Base-by-base conservation (phyloP, 1,140 invertebrate species). In the Watersipora subatra region DNA sequence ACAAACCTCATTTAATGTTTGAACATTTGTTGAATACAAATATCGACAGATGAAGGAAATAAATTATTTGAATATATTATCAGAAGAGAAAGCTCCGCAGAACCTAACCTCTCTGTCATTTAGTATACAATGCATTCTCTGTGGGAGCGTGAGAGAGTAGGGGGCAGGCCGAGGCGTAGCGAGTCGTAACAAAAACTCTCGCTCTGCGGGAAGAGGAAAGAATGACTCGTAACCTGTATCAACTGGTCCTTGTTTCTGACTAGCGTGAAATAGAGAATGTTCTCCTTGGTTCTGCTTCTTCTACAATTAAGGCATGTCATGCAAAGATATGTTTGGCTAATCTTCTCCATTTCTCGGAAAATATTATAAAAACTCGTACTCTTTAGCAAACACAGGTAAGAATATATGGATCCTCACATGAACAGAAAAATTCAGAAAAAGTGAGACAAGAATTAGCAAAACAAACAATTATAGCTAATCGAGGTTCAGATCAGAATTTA, bases 61-160 rank as follows among this genome's bases (percentile, higher is more conserved):
- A 46, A 12, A 46, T 77, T 68, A 79, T 69, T 76, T 73, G 67
- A 88, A 89, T 30, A 84, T 83, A 1, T 84, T 86, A 71, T 89
- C 88, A 68, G 87, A 84, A 3, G 86, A 85, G 71, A 89, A 89
- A 46, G 87, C 86, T n/a, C 87, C 87, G 57, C 85, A 84, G 27
- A 89, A 73, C 64, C 87, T 76, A 70, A 87, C 87, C 66, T 85
- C 84, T 57, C 86, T 84, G 29, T 83, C 82, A 59, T 84, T 81
- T 1, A 89, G 73, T 27, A 85, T 81, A 58, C 84, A 86, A 67
- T 85, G 86, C 73, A 90, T 80, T 67, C 86, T 80, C 69, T 90
- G 88, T 1, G 86, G 85, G 30, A 84, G 81, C 26, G 82, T 76
- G 3, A 81, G 80, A 0, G 87, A 88, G 67, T 83, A 84, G 1